Conservation (phyloP, 35 echinoderm and acorn worm species). For the Strongylocentrotus purpuratus region DNA sequence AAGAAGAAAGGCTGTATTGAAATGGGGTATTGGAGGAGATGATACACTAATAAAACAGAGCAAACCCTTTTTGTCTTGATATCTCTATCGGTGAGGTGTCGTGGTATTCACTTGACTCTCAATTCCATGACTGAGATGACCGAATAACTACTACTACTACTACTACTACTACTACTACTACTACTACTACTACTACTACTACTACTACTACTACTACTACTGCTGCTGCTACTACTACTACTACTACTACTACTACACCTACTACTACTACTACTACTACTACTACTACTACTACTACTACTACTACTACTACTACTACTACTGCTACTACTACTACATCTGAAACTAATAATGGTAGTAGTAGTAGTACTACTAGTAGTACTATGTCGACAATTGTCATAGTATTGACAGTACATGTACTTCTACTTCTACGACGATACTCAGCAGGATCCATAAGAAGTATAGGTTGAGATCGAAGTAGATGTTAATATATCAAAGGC, state of each 20-base stretch:
- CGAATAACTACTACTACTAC: background rate
- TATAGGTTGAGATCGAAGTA: too few relatives aligned
- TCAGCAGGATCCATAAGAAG: too few relatives aligned
- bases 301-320: background rate
- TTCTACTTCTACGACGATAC: too few relatives aligned
- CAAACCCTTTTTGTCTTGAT: background rate
- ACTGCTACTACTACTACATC: background rate
- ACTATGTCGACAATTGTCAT: too few relatives aligned
- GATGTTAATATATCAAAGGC: too few relatives aligned
- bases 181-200: slow-evolving; percentile 45
- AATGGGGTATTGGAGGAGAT: too few relatives aligned
- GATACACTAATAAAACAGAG: background rate
- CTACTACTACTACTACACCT: background rate
- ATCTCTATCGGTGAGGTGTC: background rate
- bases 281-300: background rate
- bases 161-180: slow-evolving; percentile 45
- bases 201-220: slow-evolving; percentile 28
- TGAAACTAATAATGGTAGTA: background rate
- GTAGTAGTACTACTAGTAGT: background rate
- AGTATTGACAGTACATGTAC: too few relatives aligned
- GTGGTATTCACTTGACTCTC: background rate
- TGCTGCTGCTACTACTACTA: background rate
- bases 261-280: background rate
- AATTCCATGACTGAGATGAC: background rate
- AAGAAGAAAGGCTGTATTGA: background rate